phyloP scores from a whole-genome alignment of 1,140 invertebrate species.

The Glossosoma conforme region DNA sequence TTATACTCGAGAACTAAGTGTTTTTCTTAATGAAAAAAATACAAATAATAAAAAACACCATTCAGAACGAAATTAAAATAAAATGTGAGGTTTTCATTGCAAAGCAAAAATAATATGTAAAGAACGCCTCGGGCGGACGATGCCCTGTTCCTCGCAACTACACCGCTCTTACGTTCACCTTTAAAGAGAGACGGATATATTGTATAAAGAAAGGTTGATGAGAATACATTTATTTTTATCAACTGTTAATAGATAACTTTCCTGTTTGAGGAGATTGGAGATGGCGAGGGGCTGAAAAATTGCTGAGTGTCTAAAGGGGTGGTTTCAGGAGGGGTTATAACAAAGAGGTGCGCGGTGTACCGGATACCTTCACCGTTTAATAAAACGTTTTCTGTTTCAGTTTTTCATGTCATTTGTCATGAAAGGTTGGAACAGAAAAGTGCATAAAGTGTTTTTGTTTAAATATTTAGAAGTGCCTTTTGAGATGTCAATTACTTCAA shows the following conservation, averaged over 20 bases:
- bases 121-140: constrained; percentile 7
- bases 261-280: constrained; percentile 16
- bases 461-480: no score
- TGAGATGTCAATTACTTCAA: no score
- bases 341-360: no score
- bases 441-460: no score
- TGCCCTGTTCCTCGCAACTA: constrained; percentile 19
- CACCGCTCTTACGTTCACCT: neutral
- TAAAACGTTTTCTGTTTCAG: no score
- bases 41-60: constrained; percentile 9
- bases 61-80: constrained; percentile 17
- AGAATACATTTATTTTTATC: constrained; percentile 29
- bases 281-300: constrained; percentile 11
- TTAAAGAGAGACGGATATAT: constrained; percentile 2
- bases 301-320: no score
- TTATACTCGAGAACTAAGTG: neutral
- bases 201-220: constrained; percentile 20
- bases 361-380: no score
- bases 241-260: constrained; percentile 29
- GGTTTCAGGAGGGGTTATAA: no score
- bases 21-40: constrained; percentile 1
- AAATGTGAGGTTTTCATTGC: constrained; percentile 16
- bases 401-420: no score
- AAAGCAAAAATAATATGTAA: constrained; percentile 16
- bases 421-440: no score